Evolutionary conservation across 2,113 vertebrate species (phyloP).

Genomic region (Cepphus grylle): DNA sequence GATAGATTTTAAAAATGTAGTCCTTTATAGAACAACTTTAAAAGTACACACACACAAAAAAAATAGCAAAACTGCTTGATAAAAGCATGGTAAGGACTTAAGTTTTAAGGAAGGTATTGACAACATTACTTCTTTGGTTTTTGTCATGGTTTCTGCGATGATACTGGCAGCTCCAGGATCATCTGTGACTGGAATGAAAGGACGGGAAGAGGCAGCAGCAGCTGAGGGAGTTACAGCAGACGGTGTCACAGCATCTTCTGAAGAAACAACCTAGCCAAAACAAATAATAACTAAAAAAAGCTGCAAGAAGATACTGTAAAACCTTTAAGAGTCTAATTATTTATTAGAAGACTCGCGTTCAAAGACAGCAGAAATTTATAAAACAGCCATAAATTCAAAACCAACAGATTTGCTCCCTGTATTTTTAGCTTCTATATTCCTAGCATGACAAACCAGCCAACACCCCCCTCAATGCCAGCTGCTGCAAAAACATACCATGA

Average conservation of each 20-base stretch:
- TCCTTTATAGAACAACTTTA: neutral
- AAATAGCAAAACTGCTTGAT: neutral
- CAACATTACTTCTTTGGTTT: slow-evolving; percentile 88
- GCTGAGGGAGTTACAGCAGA: slow-evolving; percentile 94
- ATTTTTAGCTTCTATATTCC: neutral
- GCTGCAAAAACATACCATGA: neutral
- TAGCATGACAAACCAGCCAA: neutral
- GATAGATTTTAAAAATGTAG: neutral
- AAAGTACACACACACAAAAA: neutral
- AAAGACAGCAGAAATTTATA: neutral
- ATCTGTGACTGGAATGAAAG: slow-evolving; percentile 97
- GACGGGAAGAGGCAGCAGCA: slow-evolving; percentile 87
- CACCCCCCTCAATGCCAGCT: neutral
- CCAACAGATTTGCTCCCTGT: neutral
- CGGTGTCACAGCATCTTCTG: slow-evolving; percentile 90
- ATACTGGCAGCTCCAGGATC: slow-evolving; percentile 98
- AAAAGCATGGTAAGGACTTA: neutral
- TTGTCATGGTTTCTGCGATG: slow-evolving; percentile 98
- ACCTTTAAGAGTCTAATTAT: neutral
- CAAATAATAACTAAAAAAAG: neutral
- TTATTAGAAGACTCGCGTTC: neutral
- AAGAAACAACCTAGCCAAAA: slow-evolving; percentile 78
- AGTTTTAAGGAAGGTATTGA: neutral
- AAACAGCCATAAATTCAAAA: neutral
- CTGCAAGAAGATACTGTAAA: neutral